phyloP scores from a whole-genome alignment of 2,113 vertebrate genomes.

The Crotalus tigris region DNA sequence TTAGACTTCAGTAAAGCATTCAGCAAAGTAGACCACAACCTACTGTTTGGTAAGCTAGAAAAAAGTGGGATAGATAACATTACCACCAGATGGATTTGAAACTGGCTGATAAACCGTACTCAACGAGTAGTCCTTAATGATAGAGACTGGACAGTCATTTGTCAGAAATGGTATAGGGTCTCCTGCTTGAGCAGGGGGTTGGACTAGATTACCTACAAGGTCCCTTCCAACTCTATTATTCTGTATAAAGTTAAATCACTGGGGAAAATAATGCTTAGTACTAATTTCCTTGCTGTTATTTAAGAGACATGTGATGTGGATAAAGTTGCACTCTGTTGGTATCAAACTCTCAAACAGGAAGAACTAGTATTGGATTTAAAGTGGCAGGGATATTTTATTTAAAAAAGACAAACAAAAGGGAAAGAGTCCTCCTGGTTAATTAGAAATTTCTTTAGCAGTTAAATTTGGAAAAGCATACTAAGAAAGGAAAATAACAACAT shows the following conservation, averaged over 20 bases:
- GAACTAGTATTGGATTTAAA: not conserved
- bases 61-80: no score
- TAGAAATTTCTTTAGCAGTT: not conserved
- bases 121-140: no score
- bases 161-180: no score
- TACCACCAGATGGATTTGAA: no score
- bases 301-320: not conserved
- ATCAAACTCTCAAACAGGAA: constrained; percentile 17
- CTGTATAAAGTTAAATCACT: not conserved
- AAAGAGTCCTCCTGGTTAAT: not conserved
- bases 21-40: no score
- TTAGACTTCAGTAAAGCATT: no score
- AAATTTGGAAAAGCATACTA: not conserved
- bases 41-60: no score
- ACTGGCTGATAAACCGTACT: no score
- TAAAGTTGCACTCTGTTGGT: not conserved
- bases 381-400: not conserved
- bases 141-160: no score
- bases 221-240: no score
- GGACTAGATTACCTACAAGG: no score
- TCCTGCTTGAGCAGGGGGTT: no score
- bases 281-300: not conserved
- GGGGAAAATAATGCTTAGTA: not conserved
- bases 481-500: not conserved
- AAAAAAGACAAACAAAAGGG: not conserved